Conservation (phyloP, 2,888 invertebrate species). For the Eubasilissa splendida region DNA sequence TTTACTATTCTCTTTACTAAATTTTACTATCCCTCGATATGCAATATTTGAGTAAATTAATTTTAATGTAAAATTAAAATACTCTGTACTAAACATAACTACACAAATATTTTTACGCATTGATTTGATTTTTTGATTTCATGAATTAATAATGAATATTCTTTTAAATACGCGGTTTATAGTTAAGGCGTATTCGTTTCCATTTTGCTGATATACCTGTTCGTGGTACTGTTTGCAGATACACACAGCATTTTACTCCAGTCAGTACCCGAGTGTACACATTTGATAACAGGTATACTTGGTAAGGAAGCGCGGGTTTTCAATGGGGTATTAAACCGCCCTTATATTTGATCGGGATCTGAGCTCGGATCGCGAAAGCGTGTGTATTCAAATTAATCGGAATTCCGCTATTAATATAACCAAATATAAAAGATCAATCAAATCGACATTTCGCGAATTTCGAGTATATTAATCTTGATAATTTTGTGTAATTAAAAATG, state of each 20-base stretch:
- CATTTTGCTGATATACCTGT: constrained; percentile 32
- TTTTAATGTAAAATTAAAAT: too few species aligned
- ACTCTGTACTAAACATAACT: too few species aligned
- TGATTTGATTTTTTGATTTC: too few species aligned
- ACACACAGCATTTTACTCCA: constrained; percentile 19
- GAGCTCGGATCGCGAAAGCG: constrained; percentile 12
- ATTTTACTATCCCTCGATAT: too few species aligned
- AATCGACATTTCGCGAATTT: too few species aligned
- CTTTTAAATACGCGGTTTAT: neutral
- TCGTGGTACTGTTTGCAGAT: constrained; percentile 33
- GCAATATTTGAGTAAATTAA: too few species aligned
- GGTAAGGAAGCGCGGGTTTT: constrained; percentile 20
- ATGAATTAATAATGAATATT: too few species aligned
- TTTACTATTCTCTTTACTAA: too few species aligned
- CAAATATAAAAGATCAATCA: too few species aligned
- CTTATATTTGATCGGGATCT: constrained; percentile 33
- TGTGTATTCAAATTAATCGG: constrained; percentile 30
- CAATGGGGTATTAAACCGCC: constrained; percentile 1
- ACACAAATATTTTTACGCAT: too few species aligned
- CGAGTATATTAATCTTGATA: too few species aligned
- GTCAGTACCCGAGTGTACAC: constrained; percentile 51
- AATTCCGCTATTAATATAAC: neutral
- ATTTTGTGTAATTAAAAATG: too few species aligned
- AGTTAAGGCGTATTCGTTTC: constrained; percentile 21
- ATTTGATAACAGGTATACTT: constrained; percentile 54